Base-by-base conservation (phyloP, 2,888 invertebrate species). In the Phlogophora meticulosa region DNA sequence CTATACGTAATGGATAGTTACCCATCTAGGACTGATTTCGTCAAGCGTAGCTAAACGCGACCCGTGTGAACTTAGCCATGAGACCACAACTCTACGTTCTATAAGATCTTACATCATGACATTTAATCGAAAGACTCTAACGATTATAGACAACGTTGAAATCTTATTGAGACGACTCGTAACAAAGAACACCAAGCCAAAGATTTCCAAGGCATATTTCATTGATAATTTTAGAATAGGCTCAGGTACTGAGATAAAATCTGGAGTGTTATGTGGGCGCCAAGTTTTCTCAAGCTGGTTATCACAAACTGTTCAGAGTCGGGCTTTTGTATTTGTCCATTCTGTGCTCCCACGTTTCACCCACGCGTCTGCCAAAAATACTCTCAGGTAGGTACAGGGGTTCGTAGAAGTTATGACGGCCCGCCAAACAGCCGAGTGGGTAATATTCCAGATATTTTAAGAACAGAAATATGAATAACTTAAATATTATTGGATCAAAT, bases 311-410 rank as follows among this genome's bases (percentile, higher is more conserved):
- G n/a, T 24, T 15, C 13, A 22, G 24, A 45, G 22, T 48, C 13
- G 11, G 20, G n/a, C 36, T 45, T 20, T 51, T 59, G 51, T 59
- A 13, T 15, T 40, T 13, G 28, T 0, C 32, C 22, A 20, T 15
- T 46, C 24, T 34, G 11, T 42, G 0, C 34, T 2, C 67, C 69
- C 42, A 32, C 42, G 22, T 0, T 13, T 7, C 38, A 15, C 68
- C 68, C 72, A 61, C 68, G 52, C 52, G 3, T 15, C 0, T 7
- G 17, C 45, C 11, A 40, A 36, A 43, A 61, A 52, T 51, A 60
- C 7, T 34, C 40, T 28, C 28, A 28, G 28, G 1, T 38, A 10
- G 28, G 10, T 28, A 66, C 13, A 10, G n/a, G 4, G 10, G 17
- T 24, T 11, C 13, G n/a, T 28, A 15, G 13, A 13, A 34, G 24